Evolutionary conservation across 2,113 vertebrate genomes (phyloP).

Genomic region (Tychaedon coryphoeus): DNA sequence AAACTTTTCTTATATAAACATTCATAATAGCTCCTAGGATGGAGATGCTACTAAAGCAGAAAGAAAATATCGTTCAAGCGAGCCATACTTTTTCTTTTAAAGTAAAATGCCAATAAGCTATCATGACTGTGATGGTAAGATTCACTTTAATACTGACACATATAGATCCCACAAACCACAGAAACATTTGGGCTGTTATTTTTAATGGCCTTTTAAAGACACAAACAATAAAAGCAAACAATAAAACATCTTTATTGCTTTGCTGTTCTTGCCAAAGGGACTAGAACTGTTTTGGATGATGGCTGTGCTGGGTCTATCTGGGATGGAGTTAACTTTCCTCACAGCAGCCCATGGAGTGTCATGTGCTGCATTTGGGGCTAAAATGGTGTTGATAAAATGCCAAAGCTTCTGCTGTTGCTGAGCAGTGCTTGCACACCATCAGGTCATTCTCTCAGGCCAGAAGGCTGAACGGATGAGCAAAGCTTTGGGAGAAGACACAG

Average conservation of each 20-base stretch:
- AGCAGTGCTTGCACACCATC: background rate
- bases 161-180: background rate
- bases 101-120: conserved; percentile 5
- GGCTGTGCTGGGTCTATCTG: background rate
- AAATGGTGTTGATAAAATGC: background rate
- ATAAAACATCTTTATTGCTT: background rate
- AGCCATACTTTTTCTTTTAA: background rate
- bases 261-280: background rate
- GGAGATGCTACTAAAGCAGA: background rate
- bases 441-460: background rate
- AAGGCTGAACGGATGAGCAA: background rate
- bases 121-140: background rate
- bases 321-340: background rate
- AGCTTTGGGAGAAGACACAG: background rate
- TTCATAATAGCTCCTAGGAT: background rate
- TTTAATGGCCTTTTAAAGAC: conserved; percentile 30
- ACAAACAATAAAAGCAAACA: background rate
- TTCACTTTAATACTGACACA: conserved; percentile 2
- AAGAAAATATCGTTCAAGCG: background rate
- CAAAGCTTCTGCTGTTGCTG: background rate
- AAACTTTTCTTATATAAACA: background rate
- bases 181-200: conserved; percentile 30
- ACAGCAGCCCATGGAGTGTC: fast-evolving
- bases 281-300: background rate
- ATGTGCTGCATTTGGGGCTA: background rate